Evolutionary conservation across 1,140 invertebrate species (phyloP), one percentile per base, ranked within the genome.

Genomic region (Drosophila sp.): DNA sequence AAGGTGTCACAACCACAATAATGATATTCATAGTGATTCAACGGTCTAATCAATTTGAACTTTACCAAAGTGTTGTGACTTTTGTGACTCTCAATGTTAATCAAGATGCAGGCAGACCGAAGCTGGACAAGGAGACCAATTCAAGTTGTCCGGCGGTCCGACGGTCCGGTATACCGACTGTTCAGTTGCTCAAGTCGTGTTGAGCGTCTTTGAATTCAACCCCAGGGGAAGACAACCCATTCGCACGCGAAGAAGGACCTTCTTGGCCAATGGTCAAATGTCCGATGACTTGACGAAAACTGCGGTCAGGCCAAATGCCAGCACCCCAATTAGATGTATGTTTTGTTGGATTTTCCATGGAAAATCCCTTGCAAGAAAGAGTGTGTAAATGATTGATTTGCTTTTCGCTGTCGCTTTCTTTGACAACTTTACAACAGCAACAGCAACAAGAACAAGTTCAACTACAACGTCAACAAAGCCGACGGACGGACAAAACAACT

Each of bases 321-420:
- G 51, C 65, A 89, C 82, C 83, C 83, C 82, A 87, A 87, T 87
- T 87, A 86, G 82, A 66, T 58, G 71, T 45, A 34, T 62, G 43
- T 51, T 70, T 59, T 66, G 8, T 34, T 7, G 8, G 18, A 11
- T 38, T 78, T 80, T 84, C 57, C 67, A 58, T 67, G 50, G 59
- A 50, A 65, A 65, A n/a, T 40, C 48, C 46, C 36, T 27, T 11
- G 9, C 5, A 6, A 43, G 66, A 63, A 78, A 78, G 87, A 76
- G 67, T 13, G 51, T 9, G 40, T 41, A 46, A 78, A 76, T 87
- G 82, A 87, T 87, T 87, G 83, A 87, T 86, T 59, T 59, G 36
- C 40, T 66, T 87, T 72, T 46, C n/a, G 21, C 36, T 41, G 16
- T 27, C 34, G 18, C 53, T 56, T 27, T 40, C 53, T 27, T 56